Percentiles rank a stretch among this genome's conserved stretches.
These are phyloP conservation scores for Semotilus atromaculatus DNA, from an alignment of 2,797 vertebrate genomes.

Conservation along the genomic window DNA sequence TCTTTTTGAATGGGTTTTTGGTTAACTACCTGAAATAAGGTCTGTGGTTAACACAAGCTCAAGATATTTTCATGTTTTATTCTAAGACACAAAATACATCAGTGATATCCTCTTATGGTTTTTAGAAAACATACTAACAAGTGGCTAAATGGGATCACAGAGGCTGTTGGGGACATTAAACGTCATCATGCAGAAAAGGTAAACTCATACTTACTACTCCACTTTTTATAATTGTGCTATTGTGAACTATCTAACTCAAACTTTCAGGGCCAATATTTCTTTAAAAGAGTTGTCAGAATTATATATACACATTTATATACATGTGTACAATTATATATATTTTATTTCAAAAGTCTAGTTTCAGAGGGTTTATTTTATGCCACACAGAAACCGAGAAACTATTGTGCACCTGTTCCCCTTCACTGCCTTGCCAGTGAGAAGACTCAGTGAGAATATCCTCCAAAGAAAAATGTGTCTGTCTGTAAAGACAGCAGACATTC, in stretches of 20 bases:
- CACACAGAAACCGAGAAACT: neutral
- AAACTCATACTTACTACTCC: neutral
- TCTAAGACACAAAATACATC: neutral
- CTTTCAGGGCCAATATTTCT: neutral
- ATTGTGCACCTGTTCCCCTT: constrained; percentile 13
- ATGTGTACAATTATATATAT: no score
- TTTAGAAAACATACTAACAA: neutral
- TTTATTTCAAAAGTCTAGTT: no score
- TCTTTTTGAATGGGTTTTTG: neutral
- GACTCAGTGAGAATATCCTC: neutral
- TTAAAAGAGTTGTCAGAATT: neutral
- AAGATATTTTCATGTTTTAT: neutral
- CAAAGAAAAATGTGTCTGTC: neutral
- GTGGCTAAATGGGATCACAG: neutral
- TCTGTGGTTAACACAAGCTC: neutral
- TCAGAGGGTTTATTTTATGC: constrained; percentile 27
- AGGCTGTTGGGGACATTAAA: neutral
- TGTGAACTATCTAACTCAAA: neutral
- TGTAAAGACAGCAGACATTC: constrained; percentile 7
- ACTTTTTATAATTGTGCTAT: neutral
- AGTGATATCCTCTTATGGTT: neutral
- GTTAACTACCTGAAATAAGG: neutral
- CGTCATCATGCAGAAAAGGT: neutral
- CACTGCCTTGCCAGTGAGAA: constrained; percentile 15
- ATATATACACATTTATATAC: neutral